Evolutionary conservation across 2,113 vertebrate genomes (phyloP).

Genomic region (Camelus dromedarius): DNA sequence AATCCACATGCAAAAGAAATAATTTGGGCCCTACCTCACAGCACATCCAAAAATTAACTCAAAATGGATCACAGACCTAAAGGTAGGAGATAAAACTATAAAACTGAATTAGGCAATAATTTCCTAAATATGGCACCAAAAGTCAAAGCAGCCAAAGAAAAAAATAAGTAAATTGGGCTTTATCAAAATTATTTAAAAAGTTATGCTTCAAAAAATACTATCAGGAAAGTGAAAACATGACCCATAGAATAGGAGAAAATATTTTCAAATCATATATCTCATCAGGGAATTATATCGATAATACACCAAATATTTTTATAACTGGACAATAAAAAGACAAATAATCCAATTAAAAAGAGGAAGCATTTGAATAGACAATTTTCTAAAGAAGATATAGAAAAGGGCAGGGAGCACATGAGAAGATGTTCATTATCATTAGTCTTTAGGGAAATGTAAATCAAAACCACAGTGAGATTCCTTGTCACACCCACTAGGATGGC

Average conservation of each 20-base stretch:
- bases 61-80: neutral
- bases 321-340: neutral
- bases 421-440: neutral
- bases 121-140: neutral
- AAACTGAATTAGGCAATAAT: neutral
- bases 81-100: neutral
- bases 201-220: neutral
- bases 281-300: neutral
- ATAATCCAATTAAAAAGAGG: neutral
- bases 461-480: neutral
- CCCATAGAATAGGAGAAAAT: neutral
- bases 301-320: neutral
- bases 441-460: neutral
- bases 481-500: neutral
- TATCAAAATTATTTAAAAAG: neutral
- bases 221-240: neutral
- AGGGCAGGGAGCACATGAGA: neutral
- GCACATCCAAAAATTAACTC: neutral
- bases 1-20: neutral
- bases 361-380: neutral
- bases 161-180: neutral
- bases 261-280: neutral
- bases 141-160: neutral
- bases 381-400: neutral
- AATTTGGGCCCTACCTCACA: neutral